Evolutionary conservation across 2,113 vertebrate species (phyloP), one percentile per base, ranked within the genome.

Genomic region (Lates calcarifer): DNA sequence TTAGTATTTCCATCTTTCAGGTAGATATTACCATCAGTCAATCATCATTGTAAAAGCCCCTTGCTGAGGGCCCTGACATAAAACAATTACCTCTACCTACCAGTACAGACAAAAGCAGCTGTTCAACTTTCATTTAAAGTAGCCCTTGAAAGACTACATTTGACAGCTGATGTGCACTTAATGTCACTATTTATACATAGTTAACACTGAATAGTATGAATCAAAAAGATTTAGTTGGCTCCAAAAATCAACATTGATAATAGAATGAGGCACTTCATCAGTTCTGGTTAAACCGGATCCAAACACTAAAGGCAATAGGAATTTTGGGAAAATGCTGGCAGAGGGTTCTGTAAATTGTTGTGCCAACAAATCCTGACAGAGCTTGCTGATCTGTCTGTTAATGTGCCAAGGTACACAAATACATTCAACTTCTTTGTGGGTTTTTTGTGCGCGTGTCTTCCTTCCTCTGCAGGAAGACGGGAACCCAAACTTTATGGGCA

Each of bases 401-500:
- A 68, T 70, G 39, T 70, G 61, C 74, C 10, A 43, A 73, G 78
- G 67, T 12, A 74, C 47, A 79, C 35, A 45, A 56, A 77, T 22
- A 33, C 82, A 68, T 12, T 58, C 47, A 49, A 11, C 58, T 28
- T 71, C 82, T 90, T 76, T 82, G 9, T 83, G 26, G 0, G 12
- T 12, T 8, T 55, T 55, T 53, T 90, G 31, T 14, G 61, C 90
- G 68, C 77, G 63, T 45, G 62, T 84, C 73, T 93, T 93, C 91
- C 92, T 94, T 94, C 91, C 92, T 87, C 66, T 75, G 76, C 69
- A 85, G 17, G 71, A 81, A 76, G 79, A 77, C 84, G 65, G 79
- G 82, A 88, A 87, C 87, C 47, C 37, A 90, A 85, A 86, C 53
- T 65, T 75, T 31, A 37, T 12, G 8, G 41, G 55, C 57, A 75